Percentiles rank a stretch among this genome's conserved stretches.
Conservation (phyloP, 2,113 vertebrate species). For the Dolichallabes microphthalmus region DNA sequence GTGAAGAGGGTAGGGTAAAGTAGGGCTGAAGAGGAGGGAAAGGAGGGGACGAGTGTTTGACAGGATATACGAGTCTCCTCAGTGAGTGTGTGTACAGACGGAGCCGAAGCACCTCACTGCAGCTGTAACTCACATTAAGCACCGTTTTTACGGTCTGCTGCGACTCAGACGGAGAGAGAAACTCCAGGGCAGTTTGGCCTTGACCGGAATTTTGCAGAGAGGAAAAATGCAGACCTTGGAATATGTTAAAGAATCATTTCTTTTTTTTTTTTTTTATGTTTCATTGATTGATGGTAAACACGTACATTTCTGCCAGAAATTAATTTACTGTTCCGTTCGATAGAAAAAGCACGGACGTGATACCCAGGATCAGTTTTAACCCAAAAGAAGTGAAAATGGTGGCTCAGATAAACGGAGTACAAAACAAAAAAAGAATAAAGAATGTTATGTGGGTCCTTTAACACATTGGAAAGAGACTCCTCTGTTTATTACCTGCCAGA, state of each 20-base stretch:
- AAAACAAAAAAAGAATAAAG: not conserved
- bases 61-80: constrained; percentile 15
- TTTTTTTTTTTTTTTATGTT: not conserved
- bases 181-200: not conserved
- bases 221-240: not conserved
- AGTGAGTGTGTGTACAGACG: constrained; percentile 22
- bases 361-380: not conserved
- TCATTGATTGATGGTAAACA: not conserved
- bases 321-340: not conserved
- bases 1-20: not conserved
- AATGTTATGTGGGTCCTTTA: not conserved
- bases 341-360: not conserved
- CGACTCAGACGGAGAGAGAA: not conserved
- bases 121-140: constrained; percentile 44
- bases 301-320: not conserved
- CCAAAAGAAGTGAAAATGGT: not conserved
- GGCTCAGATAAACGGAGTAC: not conserved
- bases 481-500: no score
- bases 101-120: constrained; percentile 18
- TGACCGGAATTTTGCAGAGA: not conserved
- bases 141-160: constrained; percentile 15
- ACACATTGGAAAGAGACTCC: not conserved
- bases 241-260: not conserved
- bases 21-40: not conserved
- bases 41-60: constrained; percentile 11